Evolutionary conservation across 2,888 invertebrate species (phyloP).

Genomic region (Altica lythri): DNA sequence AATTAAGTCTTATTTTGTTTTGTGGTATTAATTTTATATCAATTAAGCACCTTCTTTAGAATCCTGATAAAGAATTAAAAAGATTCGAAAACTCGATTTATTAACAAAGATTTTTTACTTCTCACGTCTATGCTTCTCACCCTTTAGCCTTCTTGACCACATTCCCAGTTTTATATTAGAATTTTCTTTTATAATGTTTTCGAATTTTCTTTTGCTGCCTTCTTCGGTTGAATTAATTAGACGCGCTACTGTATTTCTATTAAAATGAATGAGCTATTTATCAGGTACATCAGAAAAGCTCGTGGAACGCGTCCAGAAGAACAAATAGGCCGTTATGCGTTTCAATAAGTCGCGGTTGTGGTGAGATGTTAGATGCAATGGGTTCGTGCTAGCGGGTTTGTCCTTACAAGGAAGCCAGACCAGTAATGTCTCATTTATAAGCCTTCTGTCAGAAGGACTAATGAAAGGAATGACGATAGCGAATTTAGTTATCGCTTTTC

Average conservation of each 20-base stretch:
- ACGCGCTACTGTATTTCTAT: not conserved
- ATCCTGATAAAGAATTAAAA: too few relatives aligned
- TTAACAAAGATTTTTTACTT: too few relatives aligned
- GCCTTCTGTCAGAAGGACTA: constrained; percentile 24
- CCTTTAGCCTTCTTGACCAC: too few relatives aligned
- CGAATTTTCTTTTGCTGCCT: too few relatives aligned
- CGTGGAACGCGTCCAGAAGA: constrained; percentile 4
- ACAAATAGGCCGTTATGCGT: constrained; percentile 8
- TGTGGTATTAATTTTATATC: too few relatives aligned
- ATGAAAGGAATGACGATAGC: constrained; percentile 9
- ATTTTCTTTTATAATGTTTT: too few relatives aligned
- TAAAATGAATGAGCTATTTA: constrained; percentile 14
- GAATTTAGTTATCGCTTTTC: constrained; percentile 9
- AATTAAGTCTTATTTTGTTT: too few relatives aligned
- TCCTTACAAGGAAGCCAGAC: constrained; percentile 36
- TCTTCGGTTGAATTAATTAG: constrained; percentile 8
- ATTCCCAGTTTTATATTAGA: too few relatives aligned
- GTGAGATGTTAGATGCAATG: constrained; percentile 7
- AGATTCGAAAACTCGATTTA: too few relatives aligned
- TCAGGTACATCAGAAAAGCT: constrained; percentile 5
- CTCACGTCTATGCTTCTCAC: too few relatives aligned
- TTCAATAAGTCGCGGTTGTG: not conserved
- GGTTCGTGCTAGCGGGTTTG: not conserved
- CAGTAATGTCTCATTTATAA: constrained; percentile 45
- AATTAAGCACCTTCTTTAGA: too few relatives aligned